Conservation (phyloP, 2,113 vertebrate species). For the Odobenus rosmarus region DNA sequence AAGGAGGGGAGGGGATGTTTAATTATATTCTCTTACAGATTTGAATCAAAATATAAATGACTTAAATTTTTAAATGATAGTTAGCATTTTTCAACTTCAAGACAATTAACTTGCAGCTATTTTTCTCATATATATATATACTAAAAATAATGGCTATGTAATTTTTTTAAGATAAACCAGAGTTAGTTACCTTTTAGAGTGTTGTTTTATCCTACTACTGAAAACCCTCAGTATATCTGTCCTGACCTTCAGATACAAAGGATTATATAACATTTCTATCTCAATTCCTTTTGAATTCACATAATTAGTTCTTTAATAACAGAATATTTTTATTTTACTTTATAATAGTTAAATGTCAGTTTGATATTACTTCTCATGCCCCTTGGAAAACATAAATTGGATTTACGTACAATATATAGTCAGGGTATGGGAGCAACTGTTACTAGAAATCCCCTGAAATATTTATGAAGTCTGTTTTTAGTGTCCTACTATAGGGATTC, state of each 20-base stretch:
- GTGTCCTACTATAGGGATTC: not conserved
- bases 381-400: constrained; percentile 57
- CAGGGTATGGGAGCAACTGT: constrained; percentile 33
- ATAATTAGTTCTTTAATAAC: constrained; percentile 31
- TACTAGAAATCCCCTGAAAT: constrained; percentile 52
- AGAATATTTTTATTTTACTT: constrained; percentile 19
- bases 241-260: not conserved
- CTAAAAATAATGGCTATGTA: constrained; percentile 19
- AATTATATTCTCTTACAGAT: constrained; percentile 48
- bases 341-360: constrained; percentile 40
- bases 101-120: constrained; percentile 33
- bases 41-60: constrained; percentile 49
- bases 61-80: constrained; percentile 44
- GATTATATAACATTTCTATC: not conserved
- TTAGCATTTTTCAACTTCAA: constrained; percentile 46
- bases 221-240: not conserved
- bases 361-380: constrained; percentile 27
- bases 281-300: not conserved
- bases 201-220: not conserved
- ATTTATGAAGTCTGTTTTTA: not conserved
- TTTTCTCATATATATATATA: not conserved
- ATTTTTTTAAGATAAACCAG: not conserved
- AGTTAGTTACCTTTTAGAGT: constrained; percentile 31
- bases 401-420: not conserved
- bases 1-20: not conserved